A percentile compares a stretch with the other conserved stretches of the same genome.
These are phyloP conservation scores for Teleogryllus occipitalis DNA, from an alignment of 1,140 invertebrate species.

Conservation along the genomic window DNA sequence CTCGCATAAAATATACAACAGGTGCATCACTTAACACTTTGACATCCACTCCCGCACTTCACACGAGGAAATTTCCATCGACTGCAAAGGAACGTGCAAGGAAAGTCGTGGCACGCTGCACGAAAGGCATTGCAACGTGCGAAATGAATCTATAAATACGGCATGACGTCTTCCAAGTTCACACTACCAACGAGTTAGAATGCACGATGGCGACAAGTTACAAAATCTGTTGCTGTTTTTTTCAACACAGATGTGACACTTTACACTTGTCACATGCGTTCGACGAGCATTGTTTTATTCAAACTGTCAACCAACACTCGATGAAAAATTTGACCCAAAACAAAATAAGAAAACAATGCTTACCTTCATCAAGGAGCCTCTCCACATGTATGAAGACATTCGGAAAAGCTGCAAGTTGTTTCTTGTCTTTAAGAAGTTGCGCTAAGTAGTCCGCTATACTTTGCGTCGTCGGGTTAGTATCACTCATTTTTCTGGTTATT, in stretches of 20 bases:
- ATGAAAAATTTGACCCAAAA: neutral
- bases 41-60: neutral
- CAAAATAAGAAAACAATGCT: constrained; percentile 32
- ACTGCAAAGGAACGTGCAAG: too few relatives aligned
- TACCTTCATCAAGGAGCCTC: constrained; percentile 98
- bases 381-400: constrained; percentile 99
- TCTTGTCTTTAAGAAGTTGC: constrained; percentile 99
- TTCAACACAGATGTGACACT: too few relatives aligned
- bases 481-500: constrained; percentile 26
- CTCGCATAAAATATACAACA: too few relatives aligned
- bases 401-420: constrained; percentile 97
- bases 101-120: too few relatives aligned
- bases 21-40: too few relatives aligned
- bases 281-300: neutral
- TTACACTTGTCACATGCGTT: neutral
- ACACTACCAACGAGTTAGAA: too few relatives aligned
- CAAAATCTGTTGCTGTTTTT: too few relatives aligned
- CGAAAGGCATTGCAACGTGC: too few relatives aligned
- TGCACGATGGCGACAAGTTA: too few relatives aligned
- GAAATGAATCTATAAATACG: too few relatives aligned
- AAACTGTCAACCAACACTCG: neutral
- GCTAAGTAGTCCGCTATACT: constrained; percentile 99
- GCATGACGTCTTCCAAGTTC: too few relatives aligned
- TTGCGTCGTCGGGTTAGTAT: constrained; percentile 66
- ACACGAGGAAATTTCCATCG: neutral